Evolutionary conservation across 2,797 vertebrate species (phyloP), one percentile per base, ranked within the genome.

Genomic region (Sebastolobus alascanus): DNA sequence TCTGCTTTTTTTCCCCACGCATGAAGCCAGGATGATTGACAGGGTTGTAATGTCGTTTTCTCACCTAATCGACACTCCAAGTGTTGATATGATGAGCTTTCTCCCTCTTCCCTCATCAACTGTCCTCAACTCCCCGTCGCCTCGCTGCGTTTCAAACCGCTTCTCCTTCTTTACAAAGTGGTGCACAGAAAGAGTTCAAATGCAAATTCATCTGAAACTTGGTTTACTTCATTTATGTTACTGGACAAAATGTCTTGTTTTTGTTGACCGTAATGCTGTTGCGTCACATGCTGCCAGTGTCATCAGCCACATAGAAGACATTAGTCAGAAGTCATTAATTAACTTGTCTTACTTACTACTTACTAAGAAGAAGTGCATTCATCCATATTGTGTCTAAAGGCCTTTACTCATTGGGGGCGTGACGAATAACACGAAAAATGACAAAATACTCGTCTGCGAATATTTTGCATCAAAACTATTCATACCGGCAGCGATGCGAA

Each of bases 11-110:
- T 22, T 25, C 8, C 20, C 25, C 6, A 40, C 64, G 75, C 69
- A 29, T 59, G 82, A 68, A 22, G 72, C 77, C 33, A 52, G 29
- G 75, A 81, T 89, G 87, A 92, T 84, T 90, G 87, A 92, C 87
- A 71, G 75, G 1, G 50, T 73, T 73, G 77, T 46, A 64, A 89
- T 75, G 78, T 74, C 9, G 69, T 89, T 89, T 89, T 90, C 89
- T 92, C 92, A 90, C 87, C 80, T 90, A 84, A 92, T 92, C 83
- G 72, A 92, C 88, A 93, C 89, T 84, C 70, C 80, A n/a, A 54
- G 91, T 85, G 90, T 87, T 83, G 85, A 90, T 71, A 37, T 50
- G 68, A 80, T 68, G 75, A 82, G 69, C 68, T 75, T 83, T 25
- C 80, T 46, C 38, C 22, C 73, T 70, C 59, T 65, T 38, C 43